Base-by-base conservation (phyloP, 2,888 invertebrate genomes). In the Dicyrtomina minuta region DNA sequence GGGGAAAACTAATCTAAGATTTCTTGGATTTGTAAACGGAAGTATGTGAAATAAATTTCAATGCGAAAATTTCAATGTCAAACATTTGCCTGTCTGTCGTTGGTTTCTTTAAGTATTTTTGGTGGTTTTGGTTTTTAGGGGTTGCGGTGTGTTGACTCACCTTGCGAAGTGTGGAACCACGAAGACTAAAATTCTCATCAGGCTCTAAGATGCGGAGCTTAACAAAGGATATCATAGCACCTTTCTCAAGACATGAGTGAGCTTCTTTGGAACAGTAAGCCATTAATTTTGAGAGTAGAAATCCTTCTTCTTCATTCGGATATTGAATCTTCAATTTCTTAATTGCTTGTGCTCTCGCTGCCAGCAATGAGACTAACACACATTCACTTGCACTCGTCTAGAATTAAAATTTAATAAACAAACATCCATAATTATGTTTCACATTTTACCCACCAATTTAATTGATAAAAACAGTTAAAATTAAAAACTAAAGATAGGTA, bases 351-450 rank as follows among this genome's bases (percentile, higher is more conserved):
- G 93, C 93, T 79, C 96, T 85, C 0, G 96, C 96, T 0, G 96
- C 95, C 74, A 96, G 81, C 89, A 97, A 90, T 49, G 90, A 90
- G 12, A 96, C 95, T 72, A 97, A 85, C 66, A 96, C 88, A 81
- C 96, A 95, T 82, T 97, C 97, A 79, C 96, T 96, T 6, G 97
- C 97, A 0, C 96, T 96, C 6, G 95, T 93, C 94, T 96, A 82
- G 79, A 72, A 55, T 61, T 59, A 70, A 62, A 62, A 68, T 15
- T 58, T 22, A 44, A 56, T 56, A 56, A 1, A 27, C 15, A 26
- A n/a, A 46, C 10, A 33, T 55, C 15, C n/a, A 24, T 49, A 6
- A 44, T 49, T 26, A 43, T 22, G 3, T 39, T 49, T 15, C 13
- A 26, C 12, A 64, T 64, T n/a, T n/a, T n/a, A n/a, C n/a, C n/a